A percentile compares a stretch with the other conserved stretches of the same genome.
phyloP scores from a whole-genome alignment of 1,140 invertebrate genomes.

The Drosophila prosaltans region DNA sequence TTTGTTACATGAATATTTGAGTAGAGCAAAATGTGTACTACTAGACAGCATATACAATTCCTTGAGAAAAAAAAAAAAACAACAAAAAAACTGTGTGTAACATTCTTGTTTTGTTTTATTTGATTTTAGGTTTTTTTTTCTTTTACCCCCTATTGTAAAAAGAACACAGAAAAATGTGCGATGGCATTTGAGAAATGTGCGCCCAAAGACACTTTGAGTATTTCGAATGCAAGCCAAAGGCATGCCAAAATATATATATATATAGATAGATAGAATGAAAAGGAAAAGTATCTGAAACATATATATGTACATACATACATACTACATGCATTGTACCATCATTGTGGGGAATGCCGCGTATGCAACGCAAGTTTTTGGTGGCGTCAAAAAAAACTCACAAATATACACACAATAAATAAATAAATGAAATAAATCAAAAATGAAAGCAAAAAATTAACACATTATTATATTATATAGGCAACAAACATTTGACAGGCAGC shows the following conservation, averaged over 20 bases:
- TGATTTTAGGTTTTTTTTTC: conserved; percentile 13
- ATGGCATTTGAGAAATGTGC: conserved; percentile 72
- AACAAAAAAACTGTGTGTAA: neutral
- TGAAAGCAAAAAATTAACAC: conserved; percentile 61
- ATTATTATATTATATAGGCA: conserved; percentile 23
- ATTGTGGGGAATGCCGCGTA: conserved; percentile 64
- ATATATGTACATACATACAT: neutral
- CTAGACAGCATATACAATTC: conserved; percentile 2
- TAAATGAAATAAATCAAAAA: conserved; percentile 54
- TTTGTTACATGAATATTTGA: conserved; percentile 6
- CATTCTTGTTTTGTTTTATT: neutral
- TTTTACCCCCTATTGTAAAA: neutral
- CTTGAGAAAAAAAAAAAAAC: neutral
- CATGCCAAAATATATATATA: conserved; percentile 2
- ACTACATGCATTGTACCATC: conserved; percentile 21
- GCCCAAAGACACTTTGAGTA: conserved; percentile 38
- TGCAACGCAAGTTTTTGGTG: conserved; percentile 51
- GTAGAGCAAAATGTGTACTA: neutral
- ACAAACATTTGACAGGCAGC: conserved; percentile 32
- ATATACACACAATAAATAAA: conserved; percentile 30
- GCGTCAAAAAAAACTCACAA: conserved; percentile 36
- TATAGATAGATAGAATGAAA: conserved; percentile 42
- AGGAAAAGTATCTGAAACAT: conserved; percentile 58
- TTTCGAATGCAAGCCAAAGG: conserved; percentile 9
- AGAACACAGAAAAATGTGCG: conserved; percentile 55